Conservation (phyloP, 2,113 vertebrate species). For the Archilochus colubris region DNA sequence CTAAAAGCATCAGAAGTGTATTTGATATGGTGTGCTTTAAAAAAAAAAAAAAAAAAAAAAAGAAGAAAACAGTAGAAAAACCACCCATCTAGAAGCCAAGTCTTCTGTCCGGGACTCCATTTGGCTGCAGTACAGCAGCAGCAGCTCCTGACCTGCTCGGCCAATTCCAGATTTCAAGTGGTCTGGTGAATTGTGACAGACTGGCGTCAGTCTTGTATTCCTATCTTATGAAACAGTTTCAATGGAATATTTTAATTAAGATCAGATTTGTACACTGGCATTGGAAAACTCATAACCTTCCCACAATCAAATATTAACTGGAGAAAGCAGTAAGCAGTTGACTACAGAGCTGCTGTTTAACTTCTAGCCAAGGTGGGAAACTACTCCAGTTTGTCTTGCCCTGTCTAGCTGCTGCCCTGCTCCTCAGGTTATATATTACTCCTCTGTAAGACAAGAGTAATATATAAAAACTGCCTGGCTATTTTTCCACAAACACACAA, state of each 20-base stretch:
- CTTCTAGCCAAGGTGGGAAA: neutral
- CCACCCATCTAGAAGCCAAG: neutral
- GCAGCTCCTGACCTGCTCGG: constrained; percentile 34
- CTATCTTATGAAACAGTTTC: constrained; percentile 67
- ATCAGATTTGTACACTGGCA: constrained; percentile 62
- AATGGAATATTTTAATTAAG: constrained; percentile 66
- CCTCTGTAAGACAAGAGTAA: neutral
- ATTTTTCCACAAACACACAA: neutral
- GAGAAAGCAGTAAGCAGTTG: constrained; percentile 14
- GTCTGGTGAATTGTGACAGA: constrained; percentile 63
- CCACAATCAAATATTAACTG: neutral
- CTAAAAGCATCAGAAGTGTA: neutral
- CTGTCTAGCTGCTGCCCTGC: neutral
- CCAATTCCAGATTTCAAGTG: neutral
- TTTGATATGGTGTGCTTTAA: neutral
- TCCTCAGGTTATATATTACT: neutral
- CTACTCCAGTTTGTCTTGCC: neutral
- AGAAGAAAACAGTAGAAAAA: neutral
- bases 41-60: neutral
- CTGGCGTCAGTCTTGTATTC: constrained; percentile 61
- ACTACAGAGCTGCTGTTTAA: neutral
- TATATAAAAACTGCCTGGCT: neutral
- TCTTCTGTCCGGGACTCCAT: neutral
- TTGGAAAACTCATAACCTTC: constrained; percentile 2
- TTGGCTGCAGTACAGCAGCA: neutral